Evolutionary conservation across 2,888 invertebrate species (phyloP), one percentile per base, ranked within the genome.

Genomic region (Drosophila emarginata): DNA sequence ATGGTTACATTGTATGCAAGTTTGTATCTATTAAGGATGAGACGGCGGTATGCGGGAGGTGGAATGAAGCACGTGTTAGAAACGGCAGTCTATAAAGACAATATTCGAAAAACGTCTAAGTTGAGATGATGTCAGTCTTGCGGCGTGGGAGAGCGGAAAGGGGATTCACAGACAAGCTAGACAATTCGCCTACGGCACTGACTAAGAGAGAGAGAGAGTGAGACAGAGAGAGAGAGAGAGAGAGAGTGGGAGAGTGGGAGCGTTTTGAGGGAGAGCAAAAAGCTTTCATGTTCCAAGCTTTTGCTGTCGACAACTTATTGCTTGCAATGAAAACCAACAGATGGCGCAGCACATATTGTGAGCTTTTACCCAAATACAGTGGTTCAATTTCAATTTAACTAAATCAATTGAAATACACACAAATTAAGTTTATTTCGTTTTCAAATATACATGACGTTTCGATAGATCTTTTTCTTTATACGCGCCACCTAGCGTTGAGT

Each of bases 61-160:
- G 9, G 9, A 45, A 14, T 54, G 18, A 28, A 50, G 79, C 84
- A 85, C 84, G 84, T 85, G 84, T 84, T 85, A 75, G 78, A 50
- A 64, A 66, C 76, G 72, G 28, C 70, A 26, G 62, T 63, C 18
- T 40, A 32, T 32, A 32, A 32, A 32, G 32, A 32, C 9, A 32
- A 32, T 32, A 32, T 28, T 51, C 39, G 64, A 50, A 32, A 53
- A 18, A n/a, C n/a, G 52, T n/a, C 32, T 21, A 56, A 61, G 53
- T 67, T 67, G 52, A 57, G 57, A 51, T 56, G n/a, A 51, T 23
- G 57, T 59, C 56, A 40, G 32, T 32, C 9, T 28, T 28, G 12
- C n/a, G 21, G 6, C n/a, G 36, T 18, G 51, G 51, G 60, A 21
- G 14, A 57, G 12, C 39, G 12, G 45, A 36, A 21, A 36, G 53